These are phyloP conservation scores for Trididemnum clinides DNA, from an alignment of 23 tunicate species.

Conservation along the genomic window DNA sequence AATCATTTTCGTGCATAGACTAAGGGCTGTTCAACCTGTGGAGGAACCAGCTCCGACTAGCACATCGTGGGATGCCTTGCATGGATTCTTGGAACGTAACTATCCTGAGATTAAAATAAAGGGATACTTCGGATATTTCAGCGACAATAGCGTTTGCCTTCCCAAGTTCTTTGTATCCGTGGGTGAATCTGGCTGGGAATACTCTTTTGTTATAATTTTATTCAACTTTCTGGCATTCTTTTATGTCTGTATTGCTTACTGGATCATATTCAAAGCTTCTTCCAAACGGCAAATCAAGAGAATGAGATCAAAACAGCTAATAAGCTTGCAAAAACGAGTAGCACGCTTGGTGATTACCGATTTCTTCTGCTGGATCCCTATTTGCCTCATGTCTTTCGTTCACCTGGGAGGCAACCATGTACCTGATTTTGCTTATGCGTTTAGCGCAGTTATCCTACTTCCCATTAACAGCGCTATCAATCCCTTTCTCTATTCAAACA, in stretches of 20 bases:
- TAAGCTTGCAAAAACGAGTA: constrained; percentile 55
- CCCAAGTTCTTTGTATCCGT: constrained; percentile 71
- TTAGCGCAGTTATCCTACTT: constrained; percentile 67
- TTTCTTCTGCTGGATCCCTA: constrained; percentile 79
- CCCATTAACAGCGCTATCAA: constrained; percentile 86
- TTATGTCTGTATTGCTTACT: constrained; percentile 67
- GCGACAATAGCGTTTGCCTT: constrained; percentile 81
- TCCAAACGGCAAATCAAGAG: neutral
- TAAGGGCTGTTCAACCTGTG: constrained; percentile 16
- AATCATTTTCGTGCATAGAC: constrained; percentile 34
- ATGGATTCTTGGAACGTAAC: constrained; percentile 4
- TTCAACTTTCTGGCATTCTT: constrained; percentile 74
- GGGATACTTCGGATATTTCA: constrained; percentile 71
- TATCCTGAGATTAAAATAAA: constrained; percentile 41
- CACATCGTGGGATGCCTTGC: constrained; percentile 30
- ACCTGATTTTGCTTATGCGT: constrained; percentile 55
- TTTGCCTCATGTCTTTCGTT: constrained; percentile 64
- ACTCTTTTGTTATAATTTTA: constrained; percentile 54
- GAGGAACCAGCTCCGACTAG: neutral
- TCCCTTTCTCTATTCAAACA: constrained; percentile 77
- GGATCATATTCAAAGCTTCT: constrained; percentile 30
- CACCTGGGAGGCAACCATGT: constrained; percentile 42
- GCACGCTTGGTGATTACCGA: constrained; percentile 63
- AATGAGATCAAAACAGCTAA: constrained; percentile 25
- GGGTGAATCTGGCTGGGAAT: constrained; percentile 83